These are phyloP conservation scores for Hermetia illucens DNA, from an alignment of 1,140 invertebrate genomes.

Conservation along the genomic window DNA sequence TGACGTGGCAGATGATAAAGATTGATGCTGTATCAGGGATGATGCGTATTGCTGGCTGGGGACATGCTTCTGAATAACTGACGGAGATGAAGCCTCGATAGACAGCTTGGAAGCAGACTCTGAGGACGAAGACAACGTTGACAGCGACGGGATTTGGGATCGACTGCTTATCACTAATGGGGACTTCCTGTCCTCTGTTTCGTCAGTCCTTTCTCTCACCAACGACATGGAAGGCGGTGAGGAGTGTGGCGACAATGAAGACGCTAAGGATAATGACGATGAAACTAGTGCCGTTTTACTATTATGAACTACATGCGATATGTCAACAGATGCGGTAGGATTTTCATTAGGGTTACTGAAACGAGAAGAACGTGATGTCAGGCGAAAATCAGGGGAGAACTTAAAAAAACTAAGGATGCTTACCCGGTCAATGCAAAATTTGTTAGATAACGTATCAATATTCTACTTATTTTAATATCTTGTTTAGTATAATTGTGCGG, in stretches of 20 bases:
- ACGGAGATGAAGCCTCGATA: too few species aligned
- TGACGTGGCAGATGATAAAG: neutral
- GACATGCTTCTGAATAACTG: too few species aligned
- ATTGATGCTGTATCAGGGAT: too few species aligned
- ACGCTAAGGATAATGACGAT: neutral
- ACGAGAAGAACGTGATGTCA: neutral
- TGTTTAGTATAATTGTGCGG: constrained; percentile 54
- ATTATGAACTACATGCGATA: constrained; percentile 1
- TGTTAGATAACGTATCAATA: constrained; percentile 65
- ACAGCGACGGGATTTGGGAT: too few species aligned
- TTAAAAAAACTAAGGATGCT: too few species aligned
- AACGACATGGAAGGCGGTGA: neutral
- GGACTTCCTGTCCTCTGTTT: too few species aligned
- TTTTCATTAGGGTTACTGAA: constrained; percentile 5
- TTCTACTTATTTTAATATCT: constrained; percentile 56
- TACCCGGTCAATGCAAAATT: constrained; percentile 74
- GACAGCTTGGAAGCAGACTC: too few species aligned
- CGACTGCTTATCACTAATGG: too few species aligned
- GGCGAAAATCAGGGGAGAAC: too few species aligned
- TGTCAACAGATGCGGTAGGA: constrained; percentile 1
- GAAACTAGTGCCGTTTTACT: neutral
- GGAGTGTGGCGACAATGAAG: neutral
- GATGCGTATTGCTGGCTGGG: too few species aligned
- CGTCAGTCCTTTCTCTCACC: too few species aligned
- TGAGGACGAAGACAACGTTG: too few species aligned